These are phyloP conservation scores for Ammodramus savannarum DNA, from an alignment of 2,113 vertebrate species.

Conservation along the genomic window DNA sequence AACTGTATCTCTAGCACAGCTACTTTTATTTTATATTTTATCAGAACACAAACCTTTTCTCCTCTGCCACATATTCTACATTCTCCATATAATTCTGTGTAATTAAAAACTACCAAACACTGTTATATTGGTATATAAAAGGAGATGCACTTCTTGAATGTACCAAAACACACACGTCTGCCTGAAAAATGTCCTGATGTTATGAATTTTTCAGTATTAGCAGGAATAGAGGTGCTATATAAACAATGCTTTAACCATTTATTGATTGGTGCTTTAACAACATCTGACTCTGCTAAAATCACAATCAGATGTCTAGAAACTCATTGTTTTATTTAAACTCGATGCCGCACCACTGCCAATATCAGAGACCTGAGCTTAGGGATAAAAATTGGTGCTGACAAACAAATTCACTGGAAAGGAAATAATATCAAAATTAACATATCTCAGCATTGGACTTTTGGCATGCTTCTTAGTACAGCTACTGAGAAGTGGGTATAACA, in stretches of 20 bases:
- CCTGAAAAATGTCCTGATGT: neutral
- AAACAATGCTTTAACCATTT: conserved; percentile 36
- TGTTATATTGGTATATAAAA: neutral
- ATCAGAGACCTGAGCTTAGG: neutral
- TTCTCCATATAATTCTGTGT: neutral
- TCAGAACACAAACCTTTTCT: neutral
- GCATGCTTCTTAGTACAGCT: neutral
- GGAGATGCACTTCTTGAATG: neutral
- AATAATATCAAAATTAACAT: neutral
- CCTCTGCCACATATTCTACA: neutral
- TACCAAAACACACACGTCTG: neutral
- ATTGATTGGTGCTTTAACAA: conserved; percentile 20
- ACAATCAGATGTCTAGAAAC: neutral
- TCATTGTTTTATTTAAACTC: neutral
- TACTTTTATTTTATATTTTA: neutral
- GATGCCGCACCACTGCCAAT: neutral
- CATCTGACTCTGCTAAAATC: conserved; percentile 20
- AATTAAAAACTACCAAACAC: neutral
- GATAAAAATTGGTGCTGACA: neutral
- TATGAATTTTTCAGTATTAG: conserved; percentile 46
- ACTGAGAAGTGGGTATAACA: neutral
- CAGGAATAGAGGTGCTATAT: conserved; percentile 3
- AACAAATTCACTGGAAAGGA: neutral
- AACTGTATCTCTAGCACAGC: neutral
- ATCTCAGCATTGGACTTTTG: neutral